These are phyloP conservation scores for Eledona agricola DNA, from an alignment of 2,888 invertebrate genomes.

Conservation along the genomic window DNA sequence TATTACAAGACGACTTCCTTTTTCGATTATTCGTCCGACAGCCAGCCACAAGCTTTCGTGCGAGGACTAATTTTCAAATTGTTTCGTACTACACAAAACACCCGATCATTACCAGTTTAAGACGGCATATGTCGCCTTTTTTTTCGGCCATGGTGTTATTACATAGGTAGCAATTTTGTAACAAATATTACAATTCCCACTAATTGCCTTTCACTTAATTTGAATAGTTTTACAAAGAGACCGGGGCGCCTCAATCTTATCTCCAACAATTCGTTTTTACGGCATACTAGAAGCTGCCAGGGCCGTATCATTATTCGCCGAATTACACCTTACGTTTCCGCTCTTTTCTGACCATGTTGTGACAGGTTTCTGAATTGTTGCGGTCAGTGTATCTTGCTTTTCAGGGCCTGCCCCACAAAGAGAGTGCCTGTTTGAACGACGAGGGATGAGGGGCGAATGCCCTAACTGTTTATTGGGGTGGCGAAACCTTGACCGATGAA, in stretches of 20 bases:
- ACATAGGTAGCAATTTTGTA: constrained; percentile 22
- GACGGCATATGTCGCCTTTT: constrained; percentile 38
- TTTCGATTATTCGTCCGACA: constrained; percentile 4
- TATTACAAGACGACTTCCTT: constrained; percentile 28
- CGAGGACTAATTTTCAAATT: constrained; percentile 17
- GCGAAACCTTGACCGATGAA: constrained; percentile 54
- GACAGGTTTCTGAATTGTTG: constrained; percentile 53
- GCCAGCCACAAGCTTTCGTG: constrained; percentile 30
- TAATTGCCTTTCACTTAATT: constrained; percentile 26
- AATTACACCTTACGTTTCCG: constrained; percentile 54
- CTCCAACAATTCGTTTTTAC: constrained; percentile 13
- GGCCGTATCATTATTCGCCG: constrained; percentile 37
- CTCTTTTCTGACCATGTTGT: constrained; percentile 50
- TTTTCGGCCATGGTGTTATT: constrained; percentile 36
- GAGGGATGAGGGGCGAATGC: constrained; percentile 32
- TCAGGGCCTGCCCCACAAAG: constrained; percentile 23
- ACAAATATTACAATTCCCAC: constrained; percentile 9
- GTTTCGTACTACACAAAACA: constrained; percentile 31
- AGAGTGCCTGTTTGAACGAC: constrained; percentile 30
- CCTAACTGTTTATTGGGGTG: constrained; percentile 37
- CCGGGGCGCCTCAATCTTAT: constrained; percentile 20
- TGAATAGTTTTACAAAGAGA: constrained; percentile 14
- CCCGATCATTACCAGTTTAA: constrained; percentile 29
- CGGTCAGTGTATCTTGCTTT: constrained; percentile 48
- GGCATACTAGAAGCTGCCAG: constrained; percentile 1